These are phyloP conservation scores for Pseudococcus viburni DNA, from an alignment of 2,888 invertebrate genomes.

Conservation along the genomic window DNA sequence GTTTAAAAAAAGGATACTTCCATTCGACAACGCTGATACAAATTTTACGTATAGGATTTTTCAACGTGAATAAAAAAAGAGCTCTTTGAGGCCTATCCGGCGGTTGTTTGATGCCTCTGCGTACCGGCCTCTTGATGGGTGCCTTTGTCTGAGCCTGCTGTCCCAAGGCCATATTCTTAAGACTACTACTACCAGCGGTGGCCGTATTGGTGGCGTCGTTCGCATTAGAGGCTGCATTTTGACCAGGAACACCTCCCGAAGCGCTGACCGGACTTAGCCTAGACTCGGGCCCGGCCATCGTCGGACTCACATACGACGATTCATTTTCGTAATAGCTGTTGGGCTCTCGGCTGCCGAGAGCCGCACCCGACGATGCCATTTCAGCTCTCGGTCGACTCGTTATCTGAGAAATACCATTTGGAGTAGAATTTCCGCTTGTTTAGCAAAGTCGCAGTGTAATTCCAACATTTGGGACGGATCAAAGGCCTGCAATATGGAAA, in stretches of 20 bases:
- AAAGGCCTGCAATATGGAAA: neutral
- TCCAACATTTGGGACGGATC: constrained; percentile 16
- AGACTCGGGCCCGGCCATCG: constrained; percentile 35
- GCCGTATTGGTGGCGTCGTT: neutral
- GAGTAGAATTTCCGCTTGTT: constrained; percentile 23
- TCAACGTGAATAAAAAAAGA: constrained; percentile 92
- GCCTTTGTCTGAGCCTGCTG: constrained; percentile 76
- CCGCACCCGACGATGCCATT: neutral
- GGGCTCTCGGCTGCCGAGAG: neutral
- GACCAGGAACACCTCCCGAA: neutral
- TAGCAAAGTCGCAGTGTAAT: constrained; percentile 6
- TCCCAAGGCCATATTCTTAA: constrained; percentile 56
- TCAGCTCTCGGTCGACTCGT: neutral
- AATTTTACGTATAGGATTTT: constrained; percentile 94
- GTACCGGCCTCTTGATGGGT: constrained; percentile 78
- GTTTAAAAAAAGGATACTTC: constrained; percentile 92
- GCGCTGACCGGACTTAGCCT: neutral
- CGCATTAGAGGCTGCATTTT: neutral
- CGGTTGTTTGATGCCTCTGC: constrained; percentile 85
- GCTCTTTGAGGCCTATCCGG: constrained; percentile 94
- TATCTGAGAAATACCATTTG: constrained; percentile 44
- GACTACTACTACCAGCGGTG: constrained; percentile 59
- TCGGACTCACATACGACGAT: neutral
- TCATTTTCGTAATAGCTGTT: constrained; percentile 39
- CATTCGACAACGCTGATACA: constrained; percentile 98